These are phyloP conservation scores for Cotesia glomerata DNA, from an alignment of 1,140 invertebrate species.

Conservation along the genomic window DNA sequence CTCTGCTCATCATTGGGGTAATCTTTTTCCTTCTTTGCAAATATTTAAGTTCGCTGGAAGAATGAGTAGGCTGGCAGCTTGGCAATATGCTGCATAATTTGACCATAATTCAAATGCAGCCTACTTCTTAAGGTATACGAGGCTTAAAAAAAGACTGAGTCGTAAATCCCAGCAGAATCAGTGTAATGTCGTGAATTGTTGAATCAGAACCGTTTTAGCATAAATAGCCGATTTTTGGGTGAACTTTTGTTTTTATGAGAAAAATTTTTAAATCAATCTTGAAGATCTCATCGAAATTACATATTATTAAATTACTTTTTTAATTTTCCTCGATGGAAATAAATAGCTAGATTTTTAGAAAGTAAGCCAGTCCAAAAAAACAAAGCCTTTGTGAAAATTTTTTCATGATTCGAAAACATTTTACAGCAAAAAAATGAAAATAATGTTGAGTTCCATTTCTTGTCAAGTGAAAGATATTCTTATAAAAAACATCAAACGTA, in stretches of 20 bases:
- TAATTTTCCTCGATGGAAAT: too few species aligned
- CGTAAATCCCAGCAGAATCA: background rate
- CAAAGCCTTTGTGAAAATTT: too few species aligned
- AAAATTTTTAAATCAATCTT: background rate
- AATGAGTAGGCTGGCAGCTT: background rate
- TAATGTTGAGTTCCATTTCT: too few species aligned
- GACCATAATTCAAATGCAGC: slow-evolving; percentile 45
- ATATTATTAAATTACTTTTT: too few species aligned
- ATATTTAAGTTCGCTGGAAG: slow-evolving; percentile 2
- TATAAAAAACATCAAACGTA: too few species aligned
- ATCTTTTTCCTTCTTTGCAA: background rate
- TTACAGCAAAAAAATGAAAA: too few species aligned
- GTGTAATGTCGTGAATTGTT: slow-evolving; percentile 36
- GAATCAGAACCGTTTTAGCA: background rate
- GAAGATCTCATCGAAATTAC: too few species aligned
- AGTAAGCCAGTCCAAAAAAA: too few species aligned
- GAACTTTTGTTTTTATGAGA: too few species aligned
- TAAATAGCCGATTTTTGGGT: background rate
- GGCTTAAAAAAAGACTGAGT: background rate
- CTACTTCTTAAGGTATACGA: background rate
- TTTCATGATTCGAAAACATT: too few species aligned
- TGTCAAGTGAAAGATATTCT: too few species aligned
- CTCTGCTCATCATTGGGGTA: background rate
- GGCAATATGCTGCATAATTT: slow-evolving; percentile 53
- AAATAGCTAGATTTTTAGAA: too few species aligned